A percentile compares a stretch with the other conserved stretches of the same genome.
Evolutionary conservation across 2,113 vertebrate species (phyloP).

Genomic region (Microtus richardsoni): DNA sequence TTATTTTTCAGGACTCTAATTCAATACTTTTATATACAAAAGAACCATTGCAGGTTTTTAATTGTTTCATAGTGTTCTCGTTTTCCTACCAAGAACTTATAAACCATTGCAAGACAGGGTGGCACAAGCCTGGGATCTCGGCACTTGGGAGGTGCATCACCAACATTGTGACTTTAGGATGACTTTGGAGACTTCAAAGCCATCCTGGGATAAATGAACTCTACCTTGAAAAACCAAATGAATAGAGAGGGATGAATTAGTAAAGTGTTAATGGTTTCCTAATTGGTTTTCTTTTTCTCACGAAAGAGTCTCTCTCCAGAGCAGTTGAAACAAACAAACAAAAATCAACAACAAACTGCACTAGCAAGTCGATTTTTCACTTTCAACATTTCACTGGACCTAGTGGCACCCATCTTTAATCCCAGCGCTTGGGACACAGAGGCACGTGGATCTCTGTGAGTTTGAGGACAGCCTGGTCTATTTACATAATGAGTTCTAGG

Average conservation of each 20-base stretch:
- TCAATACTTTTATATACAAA: constrained; percentile 38
- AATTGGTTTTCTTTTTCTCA: neutral
- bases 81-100: constrained; percentile 52
- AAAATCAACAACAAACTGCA: neutral
- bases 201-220: neutral
- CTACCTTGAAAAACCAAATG: neutral
- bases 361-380: neutral
- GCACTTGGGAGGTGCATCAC: neutral
- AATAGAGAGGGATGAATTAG: neutral
- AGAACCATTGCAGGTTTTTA: neutral
- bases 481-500: neutral
- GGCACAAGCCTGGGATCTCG: neutral
- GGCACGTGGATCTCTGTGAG: neutral
- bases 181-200: neutral
- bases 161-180: neutral
- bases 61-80: neutral
- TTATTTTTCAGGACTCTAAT: constrained; percentile 16
- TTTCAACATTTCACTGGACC: neutral
- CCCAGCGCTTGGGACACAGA: neutral
- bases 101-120: neutral
- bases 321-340: neutral
- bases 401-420: neutral
- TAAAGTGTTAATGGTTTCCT: neutral
- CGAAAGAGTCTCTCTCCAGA: constrained; percentile 18
- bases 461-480: neutral